These are phyloP conservation scores for Parotocinclus haroldoi DNA, from an alignment of 2,797 vertebrate genomes.

Conservation along the genomic window DNA sequence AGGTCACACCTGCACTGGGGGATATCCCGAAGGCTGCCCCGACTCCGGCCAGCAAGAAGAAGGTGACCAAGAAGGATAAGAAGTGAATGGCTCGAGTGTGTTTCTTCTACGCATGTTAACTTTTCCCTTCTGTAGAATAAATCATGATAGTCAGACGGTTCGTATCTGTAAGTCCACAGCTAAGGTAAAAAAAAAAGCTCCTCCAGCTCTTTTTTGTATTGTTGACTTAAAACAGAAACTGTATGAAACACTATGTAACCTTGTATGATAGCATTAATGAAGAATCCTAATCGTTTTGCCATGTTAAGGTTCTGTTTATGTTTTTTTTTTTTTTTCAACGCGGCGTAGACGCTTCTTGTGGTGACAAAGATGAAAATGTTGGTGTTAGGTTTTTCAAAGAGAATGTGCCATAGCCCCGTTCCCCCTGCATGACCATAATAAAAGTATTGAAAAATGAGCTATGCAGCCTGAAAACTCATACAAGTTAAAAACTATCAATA, in stretches of 20 bases:
- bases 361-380: constrained; percentile 42
- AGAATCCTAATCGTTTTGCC: constrained; percentile 25
- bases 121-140: constrained; percentile 6
- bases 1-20: constrained; percentile 35
- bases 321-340: constrained; percentile 33
- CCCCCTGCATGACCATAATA: constrained; percentile 44
- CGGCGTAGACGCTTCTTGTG: constrained; percentile 47
- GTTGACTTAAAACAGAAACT: background rate
- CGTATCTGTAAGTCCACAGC: no score
- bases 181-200: background rate
- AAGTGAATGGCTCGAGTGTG: constrained; percentile 54
- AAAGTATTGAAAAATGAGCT: constrained; percentile 45
- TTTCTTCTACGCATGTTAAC: constrained; percentile 9
- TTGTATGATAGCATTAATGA: constrained; percentile 37
- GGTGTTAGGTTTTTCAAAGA: constrained; percentile 40
- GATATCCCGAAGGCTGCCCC: constrained; percentile 58
- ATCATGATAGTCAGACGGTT: background rate
- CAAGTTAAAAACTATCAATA: no score
- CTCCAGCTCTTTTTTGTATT: background rate
- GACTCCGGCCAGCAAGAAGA: constrained; percentile 80
- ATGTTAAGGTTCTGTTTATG: constrained; percentile 31
- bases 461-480: constrained; percentile 37
- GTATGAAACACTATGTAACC: constrained; percentile 14
- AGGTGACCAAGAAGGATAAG: constrained; percentile 83
- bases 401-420: constrained; percentile 48